These are phyloP conservation scores for Amphibalanus amphitrite DNA, from an alignment of 1,140 invertebrate genomes.

Conservation along the genomic window DNA sequence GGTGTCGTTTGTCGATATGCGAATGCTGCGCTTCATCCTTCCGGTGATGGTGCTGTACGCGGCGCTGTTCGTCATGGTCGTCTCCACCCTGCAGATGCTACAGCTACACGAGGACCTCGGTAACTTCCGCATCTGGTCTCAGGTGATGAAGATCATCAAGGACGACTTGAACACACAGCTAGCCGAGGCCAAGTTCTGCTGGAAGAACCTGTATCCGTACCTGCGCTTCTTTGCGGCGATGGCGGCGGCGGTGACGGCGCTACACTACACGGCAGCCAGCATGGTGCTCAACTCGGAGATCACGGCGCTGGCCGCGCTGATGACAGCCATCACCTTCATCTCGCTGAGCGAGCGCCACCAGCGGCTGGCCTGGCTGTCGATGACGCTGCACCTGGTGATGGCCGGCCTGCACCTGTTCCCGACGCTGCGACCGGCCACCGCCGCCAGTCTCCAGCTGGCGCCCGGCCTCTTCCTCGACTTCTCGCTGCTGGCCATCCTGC, in stretches of 20 bases:
- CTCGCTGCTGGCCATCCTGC: slow-evolving; percentile 39
- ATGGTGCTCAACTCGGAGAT: slow-evolving; percentile 68
- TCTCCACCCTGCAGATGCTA: slow-evolving; percentile 60
- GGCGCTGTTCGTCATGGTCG: slow-evolving; percentile 49
- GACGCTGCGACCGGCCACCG: slow-evolving; percentile 37
- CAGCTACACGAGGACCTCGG: slow-evolving; percentile 50
- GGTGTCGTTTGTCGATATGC: slow-evolving; percentile 44
- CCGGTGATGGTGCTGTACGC: slow-evolving; percentile 49
- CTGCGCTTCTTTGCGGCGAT: slow-evolving; percentile 55
- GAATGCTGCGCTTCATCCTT: slow-evolving; percentile 43
- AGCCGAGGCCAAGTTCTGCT: slow-evolving; percentile 59
- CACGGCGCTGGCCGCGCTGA: slow-evolving; percentile 46
- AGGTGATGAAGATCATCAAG: slow-evolving; percentile 27
- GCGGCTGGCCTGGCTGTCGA: slow-evolving; percentile 50
- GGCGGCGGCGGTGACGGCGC: slow-evolving; percentile 50
- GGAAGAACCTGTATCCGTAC: slow-evolving; percentile 61
- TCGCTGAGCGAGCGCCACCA: slow-evolving; percentile 50
- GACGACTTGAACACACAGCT: slow-evolving; percentile 48
- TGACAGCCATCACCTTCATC: slow-evolving; percentile 52
- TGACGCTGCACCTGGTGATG: slow-evolving; percentile 55
- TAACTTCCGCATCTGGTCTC: slow-evolving; percentile 56
- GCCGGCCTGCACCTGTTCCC: slow-evolving; percentile 66
- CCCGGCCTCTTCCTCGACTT: neutral
- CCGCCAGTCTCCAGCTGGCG: neutral
- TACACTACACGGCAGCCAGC: slow-evolving; percentile 51